Evolutionary conservation across 2,113 vertebrate genomes (phyloP).

Genomic region (Pelecanoides urinatrix): DNA sequence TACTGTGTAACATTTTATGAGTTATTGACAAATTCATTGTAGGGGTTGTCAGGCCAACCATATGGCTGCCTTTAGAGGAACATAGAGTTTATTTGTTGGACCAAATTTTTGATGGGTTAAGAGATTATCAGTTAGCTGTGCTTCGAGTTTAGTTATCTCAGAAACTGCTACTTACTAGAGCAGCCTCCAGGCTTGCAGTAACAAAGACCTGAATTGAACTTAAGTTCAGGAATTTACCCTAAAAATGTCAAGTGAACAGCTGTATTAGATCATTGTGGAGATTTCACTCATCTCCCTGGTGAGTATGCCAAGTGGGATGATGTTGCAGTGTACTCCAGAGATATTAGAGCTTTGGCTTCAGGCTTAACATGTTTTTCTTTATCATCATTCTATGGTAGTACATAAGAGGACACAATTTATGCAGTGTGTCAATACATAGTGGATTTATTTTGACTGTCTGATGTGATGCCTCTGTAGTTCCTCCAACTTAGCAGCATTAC

Average conservation of each 20-base stretch:
- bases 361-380: background rate
- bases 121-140: background rate
- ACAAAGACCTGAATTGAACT: background rate
- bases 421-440: background rate
- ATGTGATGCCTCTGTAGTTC: background rate
- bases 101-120: background rate
- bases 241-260: background rate
- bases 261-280: background rate
- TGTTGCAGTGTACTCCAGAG: background rate
- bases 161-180: background rate
- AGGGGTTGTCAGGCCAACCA: background rate
- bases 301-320: background rate
- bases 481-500: background rate
- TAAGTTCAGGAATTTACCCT: background rate
- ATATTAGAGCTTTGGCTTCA: background rate
- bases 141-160: background rate
- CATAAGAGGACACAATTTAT: background rate
- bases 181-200: background rate
- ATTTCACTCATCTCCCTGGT: background rate
- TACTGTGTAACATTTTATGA: background rate
- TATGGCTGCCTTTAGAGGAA: background rate
- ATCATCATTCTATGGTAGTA: background rate
- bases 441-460: background rate
- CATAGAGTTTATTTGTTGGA: background rate
- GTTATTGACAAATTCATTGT: background rate